Conservation (phyloP, 1,140 invertebrate species). For the Aphis craccivora region DNA sequence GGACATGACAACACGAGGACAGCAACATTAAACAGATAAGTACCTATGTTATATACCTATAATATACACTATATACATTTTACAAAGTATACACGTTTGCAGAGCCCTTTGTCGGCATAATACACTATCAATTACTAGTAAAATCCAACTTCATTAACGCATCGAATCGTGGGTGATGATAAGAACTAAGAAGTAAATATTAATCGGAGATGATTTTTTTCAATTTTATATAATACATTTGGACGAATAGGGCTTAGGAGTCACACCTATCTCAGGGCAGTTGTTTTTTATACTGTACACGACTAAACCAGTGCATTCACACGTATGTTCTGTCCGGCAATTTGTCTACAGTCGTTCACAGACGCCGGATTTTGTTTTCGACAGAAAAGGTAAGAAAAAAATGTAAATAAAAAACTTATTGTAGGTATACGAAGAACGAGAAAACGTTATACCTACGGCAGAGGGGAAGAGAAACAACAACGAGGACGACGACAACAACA, state of each 20-base stretch:
- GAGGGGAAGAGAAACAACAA: neutral
- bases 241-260: neutral
- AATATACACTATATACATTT: neutral
- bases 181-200: neutral
- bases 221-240: neutral
- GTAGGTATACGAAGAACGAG: neutral
- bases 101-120: neutral
- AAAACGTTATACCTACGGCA: neutral
- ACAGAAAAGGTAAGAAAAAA: neutral
- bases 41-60: neutral
- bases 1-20: constrained; percentile 1
- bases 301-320: neutral
- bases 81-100: neutral
- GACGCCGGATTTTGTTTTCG: constrained; percentile 28
- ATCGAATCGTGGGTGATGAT: constrained; percentile 6
- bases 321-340: constrained; percentile 1
- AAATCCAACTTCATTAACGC: neutral
- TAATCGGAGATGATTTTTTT: constrained; percentile 7
- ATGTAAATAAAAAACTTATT: neutral
- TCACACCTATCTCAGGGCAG: neutral
- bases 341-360: constrained; percentile 21
- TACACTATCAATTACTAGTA: neutral
- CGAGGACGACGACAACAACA: constrained; percentile 7
- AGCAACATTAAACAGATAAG: neutral
- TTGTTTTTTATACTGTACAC: neutral